Percentiles rank a stretch among this genome's conserved stretches.
Conservation (phyloP, 35 echinoderm and acorn worm species). For the Nesometra sesokonis region DNA sequence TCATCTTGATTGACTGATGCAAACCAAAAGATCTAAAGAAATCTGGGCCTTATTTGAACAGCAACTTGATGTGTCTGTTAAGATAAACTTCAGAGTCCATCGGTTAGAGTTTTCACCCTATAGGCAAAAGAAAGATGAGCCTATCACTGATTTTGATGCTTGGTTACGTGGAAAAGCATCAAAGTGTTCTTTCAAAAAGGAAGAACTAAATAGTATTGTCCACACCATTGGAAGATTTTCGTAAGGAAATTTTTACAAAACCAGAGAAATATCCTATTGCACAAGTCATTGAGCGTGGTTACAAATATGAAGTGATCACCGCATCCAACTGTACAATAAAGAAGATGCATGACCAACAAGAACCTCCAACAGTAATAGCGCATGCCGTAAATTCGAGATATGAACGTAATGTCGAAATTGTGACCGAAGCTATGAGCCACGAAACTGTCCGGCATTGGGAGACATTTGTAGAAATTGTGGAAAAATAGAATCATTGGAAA, state of each 20-base stretch:
- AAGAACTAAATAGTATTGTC: slow-evolving; percentile 1
- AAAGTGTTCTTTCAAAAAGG: not conserved
- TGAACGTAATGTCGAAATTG: no score
- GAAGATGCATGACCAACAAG: no score
- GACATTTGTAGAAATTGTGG: no score
- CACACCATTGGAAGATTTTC: not conserved
- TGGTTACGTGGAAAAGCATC: not conserved
- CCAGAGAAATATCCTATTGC: not conserved
- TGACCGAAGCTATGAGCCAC: no score
- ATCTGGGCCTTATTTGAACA: not conserved
- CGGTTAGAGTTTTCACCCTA: not conserved
- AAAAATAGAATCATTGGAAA: no score
- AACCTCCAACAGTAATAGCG: no score
- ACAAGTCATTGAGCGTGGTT: not conserved
- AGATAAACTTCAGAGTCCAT: not conserved
- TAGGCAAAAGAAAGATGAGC: not conserved
- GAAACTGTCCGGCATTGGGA: no score
- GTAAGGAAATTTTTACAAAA: not conserved
- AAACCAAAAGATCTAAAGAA: not conserved
- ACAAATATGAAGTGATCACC: not conserved
- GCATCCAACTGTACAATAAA: not conserved
- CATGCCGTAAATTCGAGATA: no score
- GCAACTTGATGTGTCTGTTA: not conserved
- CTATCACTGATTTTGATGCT: not conserved
- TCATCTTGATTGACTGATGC: not conserved